Base-by-base conservation (phyloP, 2,888 invertebrate genomes). In the Brenthis ino region DNA sequence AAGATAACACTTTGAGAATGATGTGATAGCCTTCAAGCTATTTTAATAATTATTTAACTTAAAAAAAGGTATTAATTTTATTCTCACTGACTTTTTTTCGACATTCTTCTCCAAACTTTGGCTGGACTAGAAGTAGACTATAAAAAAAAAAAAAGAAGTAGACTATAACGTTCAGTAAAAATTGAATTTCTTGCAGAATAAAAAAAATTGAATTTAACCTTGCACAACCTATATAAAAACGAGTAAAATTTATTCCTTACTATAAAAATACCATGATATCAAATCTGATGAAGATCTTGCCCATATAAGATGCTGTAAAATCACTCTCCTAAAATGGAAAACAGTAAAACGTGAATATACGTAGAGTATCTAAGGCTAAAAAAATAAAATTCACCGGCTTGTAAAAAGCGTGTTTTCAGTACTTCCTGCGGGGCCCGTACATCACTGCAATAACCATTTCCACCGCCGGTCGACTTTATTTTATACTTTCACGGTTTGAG, bases 321-420 rank as follows among this genome's bases (percentile, higher is more conserved):
- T 60, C 13, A 50, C 50, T 60, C 16, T 28, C 16, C 50, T 33
- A 28, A 48, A 60, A 33, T 50, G 60, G n/a, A 50, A 50, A 50
- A n/a, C 60, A 50, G 24, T 24, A 58, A 66, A 66, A 58, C 13
- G 12, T 14, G 28, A 6, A 60, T 60, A 60, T 48, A 20, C 20
- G 67, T 67, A 8, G 57, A 64, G 63, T 57, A 60, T 56, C 3
- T 4, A 28, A 68, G 24, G 53, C 33, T 20, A 61, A 70, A 60
- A 28, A 60, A 60, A 50, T 60, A 60, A 60, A 68, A 71, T 70
- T 73, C 79, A 79, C 72, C 79, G 80, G 78, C 77, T 81, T 81
- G 84, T 82, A 81, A 84, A 86, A 83, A 80, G 78, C 75, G 75
- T 75, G 78, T 77, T 78, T 74, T 79, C 85, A 81, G 84, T 77